Evolutionary conservation across 2,113 vertebrate species (phyloP).

Genomic region (Nicator chloris): DNA sequence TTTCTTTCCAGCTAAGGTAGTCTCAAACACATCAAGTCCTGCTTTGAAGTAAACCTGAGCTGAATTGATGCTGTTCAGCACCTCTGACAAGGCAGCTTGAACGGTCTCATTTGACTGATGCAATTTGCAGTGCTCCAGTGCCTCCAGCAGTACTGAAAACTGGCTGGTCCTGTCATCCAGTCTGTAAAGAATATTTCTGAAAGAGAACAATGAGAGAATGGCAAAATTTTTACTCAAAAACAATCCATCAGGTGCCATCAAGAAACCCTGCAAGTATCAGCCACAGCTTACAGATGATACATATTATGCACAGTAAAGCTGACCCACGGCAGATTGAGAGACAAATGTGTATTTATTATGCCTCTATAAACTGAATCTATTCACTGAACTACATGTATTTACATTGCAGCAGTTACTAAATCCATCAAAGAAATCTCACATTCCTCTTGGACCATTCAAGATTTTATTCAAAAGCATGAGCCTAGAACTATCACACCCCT

Average conservation of each 20-base stretch:
- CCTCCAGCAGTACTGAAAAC: slow-evolving; percentile 84
- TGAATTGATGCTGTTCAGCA: slow-evolving; percentile 83
- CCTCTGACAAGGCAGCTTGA: slow-evolving; percentile 72
- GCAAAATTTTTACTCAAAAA: slow-evolving; percentile 5
- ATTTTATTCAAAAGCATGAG: not conserved
- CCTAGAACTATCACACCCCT: not conserved
- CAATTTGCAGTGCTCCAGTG: slow-evolving; percentile 67
- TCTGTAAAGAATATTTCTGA: slow-evolving; percentile 90
- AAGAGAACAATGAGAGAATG: slow-evolving; percentile 49
- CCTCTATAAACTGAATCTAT: not conserved
- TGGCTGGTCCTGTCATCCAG: slow-evolving; percentile 76
- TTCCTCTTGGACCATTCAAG: not conserved
- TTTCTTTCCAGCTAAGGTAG: slow-evolving; percentile 68
- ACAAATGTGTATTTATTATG: not conserved
- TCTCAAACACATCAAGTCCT: slow-evolving; percentile 88
- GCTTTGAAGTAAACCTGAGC: slow-evolving; percentile 85
- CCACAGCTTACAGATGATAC: not conserved
- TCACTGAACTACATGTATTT: not conserved
- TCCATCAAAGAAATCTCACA: not conserved
- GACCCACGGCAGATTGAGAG: not conserved
- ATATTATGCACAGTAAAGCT: not conserved
- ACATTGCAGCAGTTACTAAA: not conserved
- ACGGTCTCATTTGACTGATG: slow-evolving; percentile 78
- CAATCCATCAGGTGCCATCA: slow-evolving; percentile 6
- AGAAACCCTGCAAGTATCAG: not conserved